A percentile compares a stretch with the other conserved stretches of the same genome.
These are phyloP conservation scores for Branchinecta lindahli DNA, from an alignment of 1,140 invertebrate genomes.

Conservation along the genomic window DNA sequence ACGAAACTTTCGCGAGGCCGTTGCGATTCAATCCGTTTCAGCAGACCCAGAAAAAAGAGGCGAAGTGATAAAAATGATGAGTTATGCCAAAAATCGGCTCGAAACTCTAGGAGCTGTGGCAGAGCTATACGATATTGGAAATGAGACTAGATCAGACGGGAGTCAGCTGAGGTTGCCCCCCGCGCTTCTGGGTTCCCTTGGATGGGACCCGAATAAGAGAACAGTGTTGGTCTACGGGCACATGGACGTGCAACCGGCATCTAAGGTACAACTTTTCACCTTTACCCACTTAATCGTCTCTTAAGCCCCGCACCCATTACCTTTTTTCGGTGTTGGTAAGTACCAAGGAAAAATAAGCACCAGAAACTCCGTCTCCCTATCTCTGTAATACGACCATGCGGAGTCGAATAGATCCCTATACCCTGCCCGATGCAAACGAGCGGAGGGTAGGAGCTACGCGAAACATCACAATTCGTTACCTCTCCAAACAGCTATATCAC, in stretches of 20 bases:
- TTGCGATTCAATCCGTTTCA: slow-evolving; percentile 91
- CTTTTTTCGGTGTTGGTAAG: no score
- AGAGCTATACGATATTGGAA: slow-evolving; percentile 67
- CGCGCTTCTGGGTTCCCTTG: slow-evolving; percentile 66
- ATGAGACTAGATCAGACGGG: slow-evolving; percentile 50
- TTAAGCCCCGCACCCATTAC: no score
- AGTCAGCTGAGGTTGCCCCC: slow-evolving; percentile 62
- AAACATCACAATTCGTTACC: no score
- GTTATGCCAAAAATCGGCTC: slow-evolving; percentile 59
- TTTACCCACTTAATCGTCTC: no score
- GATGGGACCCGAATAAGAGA: slow-evolving; percentile 67
- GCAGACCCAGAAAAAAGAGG: slow-evolving; percentile 57
- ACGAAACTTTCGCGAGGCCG: slow-evolving; percentile 59
- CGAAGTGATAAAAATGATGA: slow-evolving; percentile 57
- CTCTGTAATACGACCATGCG: no score
- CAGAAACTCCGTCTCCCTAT: no score
- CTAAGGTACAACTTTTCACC: slow-evolving; percentile 33
- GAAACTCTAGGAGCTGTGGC: slow-evolving; percentile 55
- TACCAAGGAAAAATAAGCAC: no score
- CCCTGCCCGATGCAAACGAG: no score
- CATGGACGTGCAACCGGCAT: slow-evolving; percentile 91
- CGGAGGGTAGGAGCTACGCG: no score
- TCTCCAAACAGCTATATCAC: no score
- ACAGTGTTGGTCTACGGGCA: slow-evolving; percentile 93
- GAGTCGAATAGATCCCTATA: no score